These are phyloP conservation scores for Caligus rogercresseyi DNA, from an alignment of 1,140 invertebrate species.

Conservation along the genomic window DNA sequence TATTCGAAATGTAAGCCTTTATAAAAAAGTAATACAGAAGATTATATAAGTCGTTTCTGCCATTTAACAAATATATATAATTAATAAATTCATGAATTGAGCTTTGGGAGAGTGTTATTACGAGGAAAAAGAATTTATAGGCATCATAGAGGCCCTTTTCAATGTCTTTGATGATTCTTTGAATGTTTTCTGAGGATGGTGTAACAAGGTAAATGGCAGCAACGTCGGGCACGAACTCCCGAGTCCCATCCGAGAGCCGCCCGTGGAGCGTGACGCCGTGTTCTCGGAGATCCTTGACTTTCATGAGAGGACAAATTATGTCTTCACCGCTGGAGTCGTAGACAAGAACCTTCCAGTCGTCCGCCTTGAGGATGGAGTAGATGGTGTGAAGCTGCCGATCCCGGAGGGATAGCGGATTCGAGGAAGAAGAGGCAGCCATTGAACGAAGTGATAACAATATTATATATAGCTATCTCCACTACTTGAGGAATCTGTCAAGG, in stretches of 20 bases:
- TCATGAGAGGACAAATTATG: slow-evolving; percentile 90
- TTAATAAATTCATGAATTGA: too few relatives aligned
- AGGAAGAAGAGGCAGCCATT: not conserved
- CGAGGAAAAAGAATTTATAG: slow-evolving; percentile 95
- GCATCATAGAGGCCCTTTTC: slow-evolving; percentile 76
- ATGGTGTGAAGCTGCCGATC: not conserved
- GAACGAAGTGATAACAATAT: too few relatives aligned
- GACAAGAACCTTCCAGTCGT: slow-evolving; percentile 85
- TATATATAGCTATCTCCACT: too few relatives aligned
- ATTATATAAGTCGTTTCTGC: too few relatives aligned
- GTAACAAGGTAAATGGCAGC: slow-evolving; percentile 96
- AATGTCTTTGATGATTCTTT: slow-evolving; percentile 69
- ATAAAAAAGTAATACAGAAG: too few relatives aligned
- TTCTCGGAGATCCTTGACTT: slow-evolving; percentile 85
- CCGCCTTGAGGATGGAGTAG: slow-evolving; percentile 28
- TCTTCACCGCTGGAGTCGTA: slow-evolving; percentile 93
- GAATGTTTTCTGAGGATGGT: slow-evolving; percentile 91
- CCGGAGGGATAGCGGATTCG: not conserved
- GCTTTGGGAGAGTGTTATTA: too few relatives aligned
- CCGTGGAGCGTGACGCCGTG: slow-evolving; percentile 91
- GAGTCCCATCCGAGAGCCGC: slow-evolving; percentile 37
- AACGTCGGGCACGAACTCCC: slow-evolving; percentile 91
- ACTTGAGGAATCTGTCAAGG: too few relatives aligned
- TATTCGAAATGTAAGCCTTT: too few relatives aligned
- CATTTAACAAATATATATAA: too few relatives aligned